Evolutionary conservation across 2,888 invertebrate genomes (phyloP).

Genomic region (Lasioglossum leucozonium): DNA sequence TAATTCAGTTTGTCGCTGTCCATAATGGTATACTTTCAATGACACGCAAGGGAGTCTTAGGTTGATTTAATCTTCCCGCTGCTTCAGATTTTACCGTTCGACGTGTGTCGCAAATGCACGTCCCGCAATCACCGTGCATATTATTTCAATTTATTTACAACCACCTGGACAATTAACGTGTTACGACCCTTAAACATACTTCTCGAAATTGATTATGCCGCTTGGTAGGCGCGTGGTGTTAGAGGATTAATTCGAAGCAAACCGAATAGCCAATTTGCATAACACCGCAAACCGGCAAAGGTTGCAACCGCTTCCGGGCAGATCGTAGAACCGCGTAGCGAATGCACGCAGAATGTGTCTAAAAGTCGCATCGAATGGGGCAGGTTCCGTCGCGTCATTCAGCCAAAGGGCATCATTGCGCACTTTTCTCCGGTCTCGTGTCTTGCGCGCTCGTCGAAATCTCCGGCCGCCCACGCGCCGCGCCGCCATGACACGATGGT

Average conservation of each 20-base stretch:
- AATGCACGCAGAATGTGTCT: not conserved
- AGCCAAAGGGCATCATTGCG: not conserved
- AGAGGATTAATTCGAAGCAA: not conserved
- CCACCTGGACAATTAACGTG: not conserved
- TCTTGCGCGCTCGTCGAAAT: slow-evolving; percentile 24
- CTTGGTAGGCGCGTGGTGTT: not conserved
- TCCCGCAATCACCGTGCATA: too few species aligned
- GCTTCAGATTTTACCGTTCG: too few species aligned
- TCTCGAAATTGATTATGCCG: not conserved
- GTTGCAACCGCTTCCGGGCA: not conserved
- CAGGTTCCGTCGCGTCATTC: not conserved
- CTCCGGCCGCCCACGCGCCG: slow-evolving; percentile 16
- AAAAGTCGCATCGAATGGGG: not conserved
- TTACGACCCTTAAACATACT: not conserved
- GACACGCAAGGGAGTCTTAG: too few species aligned
- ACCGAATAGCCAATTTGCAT: not conserved
- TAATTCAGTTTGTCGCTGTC: too few species aligned
- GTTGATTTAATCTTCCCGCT: too few species aligned
- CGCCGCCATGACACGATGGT: not conserved
- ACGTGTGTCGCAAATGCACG: too few species aligned
- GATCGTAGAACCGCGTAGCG: not conserved
- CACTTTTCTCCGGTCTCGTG: not conserved
- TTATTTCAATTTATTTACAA: not conserved
- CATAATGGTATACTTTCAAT: too few species aligned
- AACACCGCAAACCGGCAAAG: not conserved